phyloP scores from a whole-genome alignment of 2,113 vertebrate species.

The Carollia perspicillata region DNA sequence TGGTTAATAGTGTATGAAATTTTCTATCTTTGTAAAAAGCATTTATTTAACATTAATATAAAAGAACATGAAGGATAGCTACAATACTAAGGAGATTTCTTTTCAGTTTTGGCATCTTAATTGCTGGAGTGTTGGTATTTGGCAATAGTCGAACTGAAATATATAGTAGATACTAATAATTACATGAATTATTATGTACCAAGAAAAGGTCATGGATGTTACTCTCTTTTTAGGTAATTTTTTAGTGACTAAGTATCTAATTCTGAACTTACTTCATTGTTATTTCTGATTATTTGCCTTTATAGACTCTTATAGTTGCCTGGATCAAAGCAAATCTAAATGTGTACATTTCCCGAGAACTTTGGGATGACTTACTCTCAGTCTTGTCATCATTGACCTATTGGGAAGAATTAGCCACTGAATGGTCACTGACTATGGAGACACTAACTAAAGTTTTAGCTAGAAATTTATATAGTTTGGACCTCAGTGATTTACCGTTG shows the following conservation, averaged over 20 bases:
- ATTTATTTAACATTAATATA: conserved; percentile 11
- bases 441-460: conserved; percentile 99
- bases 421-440: conserved; percentile 99
- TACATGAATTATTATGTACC: background rate
- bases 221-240: conserved; percentile 44
- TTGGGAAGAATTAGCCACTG: conserved; percentile 98
- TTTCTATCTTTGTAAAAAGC: background rate
- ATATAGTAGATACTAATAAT: background rate
- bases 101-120: background rate
- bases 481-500: conserved; percentile 94
- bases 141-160: background rate
- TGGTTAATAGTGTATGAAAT: background rate
- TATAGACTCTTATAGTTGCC: conserved; percentile 98
- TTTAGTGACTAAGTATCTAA: conserved; percentile 32
- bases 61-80: background rate
- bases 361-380: conserved; percentile 96
- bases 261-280: conserved; percentile 57
- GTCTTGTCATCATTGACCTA: conserved; percentile 96
- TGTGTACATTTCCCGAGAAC: conserved; percentile 96
- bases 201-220: background rate
- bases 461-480: conserved; percentile 95
- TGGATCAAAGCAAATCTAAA: conserved; percentile 99
- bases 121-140: background rate
- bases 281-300: conserved; percentile 64
- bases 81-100: background rate